Percentiles rank a stretch among this genome's conserved stretches.
Evolutionary conservation across 2,113 vertebrate species (phyloP).

Genomic region (Actenoides hombroni): DNA sequence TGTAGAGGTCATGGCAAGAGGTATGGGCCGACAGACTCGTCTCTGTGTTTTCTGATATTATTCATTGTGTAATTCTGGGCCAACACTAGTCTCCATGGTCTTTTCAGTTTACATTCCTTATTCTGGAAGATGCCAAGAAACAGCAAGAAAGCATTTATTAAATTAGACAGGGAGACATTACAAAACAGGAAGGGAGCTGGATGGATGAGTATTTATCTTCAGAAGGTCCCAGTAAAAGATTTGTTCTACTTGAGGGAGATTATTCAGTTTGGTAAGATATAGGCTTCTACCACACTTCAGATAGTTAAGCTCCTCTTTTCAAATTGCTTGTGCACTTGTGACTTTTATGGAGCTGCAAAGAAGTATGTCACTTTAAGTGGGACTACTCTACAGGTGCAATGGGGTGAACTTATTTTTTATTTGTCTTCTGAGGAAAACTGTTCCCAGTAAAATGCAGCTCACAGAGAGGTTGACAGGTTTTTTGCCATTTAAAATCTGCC

Average conservation of each 20-base stretch:
- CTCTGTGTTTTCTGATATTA: conserved; percentile 70
- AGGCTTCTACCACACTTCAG: neutral
- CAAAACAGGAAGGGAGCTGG: conserved; percentile 74
- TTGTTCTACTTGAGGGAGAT: neutral
- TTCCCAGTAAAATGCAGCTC: neutral
- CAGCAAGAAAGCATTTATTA: conserved; percentile 78
- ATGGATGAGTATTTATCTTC: conserved; percentile 78
- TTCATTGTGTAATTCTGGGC: conserved; percentile 62
- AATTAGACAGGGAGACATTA: conserved; percentile 77
- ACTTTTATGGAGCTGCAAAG: neutral
- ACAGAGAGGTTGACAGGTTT: neutral
- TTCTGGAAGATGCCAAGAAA: conserved; percentile 76
- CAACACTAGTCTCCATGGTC: conserved; percentile 62
- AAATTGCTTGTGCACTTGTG: neutral
- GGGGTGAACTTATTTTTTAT: neutral
- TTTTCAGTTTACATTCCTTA: conserved; percentile 82
- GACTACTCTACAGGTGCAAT: neutral
- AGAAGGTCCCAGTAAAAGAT: conserved; percentile 38
- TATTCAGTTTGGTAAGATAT: conserved; percentile 21
- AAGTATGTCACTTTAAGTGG: neutral
- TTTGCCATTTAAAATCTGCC: neutral
- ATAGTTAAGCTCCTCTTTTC: neutral
- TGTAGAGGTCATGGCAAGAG: neutral
- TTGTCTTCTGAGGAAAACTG: neutral
- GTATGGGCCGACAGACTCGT: conserved; percentile 38